Evolutionary conservation across 2,888 invertebrate species (phyloP).

Genomic region (Microctonus brassicae): DNA sequence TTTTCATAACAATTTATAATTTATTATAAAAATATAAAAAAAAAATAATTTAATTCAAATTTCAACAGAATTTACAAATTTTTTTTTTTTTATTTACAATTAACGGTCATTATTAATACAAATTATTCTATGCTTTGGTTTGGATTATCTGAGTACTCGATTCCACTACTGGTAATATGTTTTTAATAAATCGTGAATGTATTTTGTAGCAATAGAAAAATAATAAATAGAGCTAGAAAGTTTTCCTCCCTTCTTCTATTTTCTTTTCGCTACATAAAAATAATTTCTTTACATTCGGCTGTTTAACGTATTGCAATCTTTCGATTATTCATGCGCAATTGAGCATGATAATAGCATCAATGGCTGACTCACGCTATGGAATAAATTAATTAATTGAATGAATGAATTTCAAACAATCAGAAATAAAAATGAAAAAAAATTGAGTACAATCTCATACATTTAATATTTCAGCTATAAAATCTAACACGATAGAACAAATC

Average conservation of each 20-base stretch:
- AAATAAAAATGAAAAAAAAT: too few species aligned
- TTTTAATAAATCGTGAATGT: conserved; percentile 50
- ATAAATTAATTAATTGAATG: background rate
- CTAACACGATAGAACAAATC: background rate
- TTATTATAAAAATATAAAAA: background rate
- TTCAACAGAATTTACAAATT: background rate
- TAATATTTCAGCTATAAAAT: too few species aligned
- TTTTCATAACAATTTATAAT: background rate
- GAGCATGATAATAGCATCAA: background rate
- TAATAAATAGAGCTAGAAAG: background rate
- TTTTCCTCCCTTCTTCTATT: background rate
- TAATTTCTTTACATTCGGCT: background rate
- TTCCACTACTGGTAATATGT: conserved; percentile 54
- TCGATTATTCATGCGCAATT: background rate
- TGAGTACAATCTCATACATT: too few species aligned
- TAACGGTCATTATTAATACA: conserved; percentile 48
- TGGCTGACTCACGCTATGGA: background rate
- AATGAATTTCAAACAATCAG: background rate
- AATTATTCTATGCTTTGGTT: conserved; percentile 53
- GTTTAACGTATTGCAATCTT: background rate
- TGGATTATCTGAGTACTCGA: conserved; percentile 56
- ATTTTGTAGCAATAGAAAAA: conserved; percentile 35
- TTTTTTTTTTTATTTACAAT: conserved; percentile 14
- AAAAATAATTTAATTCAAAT: background rate
- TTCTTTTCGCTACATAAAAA: too few species aligned